phyloP scores from a whole-genome alignment of 2,797 vertebrate genomes.

The Neoniphon sammara region DNA sequence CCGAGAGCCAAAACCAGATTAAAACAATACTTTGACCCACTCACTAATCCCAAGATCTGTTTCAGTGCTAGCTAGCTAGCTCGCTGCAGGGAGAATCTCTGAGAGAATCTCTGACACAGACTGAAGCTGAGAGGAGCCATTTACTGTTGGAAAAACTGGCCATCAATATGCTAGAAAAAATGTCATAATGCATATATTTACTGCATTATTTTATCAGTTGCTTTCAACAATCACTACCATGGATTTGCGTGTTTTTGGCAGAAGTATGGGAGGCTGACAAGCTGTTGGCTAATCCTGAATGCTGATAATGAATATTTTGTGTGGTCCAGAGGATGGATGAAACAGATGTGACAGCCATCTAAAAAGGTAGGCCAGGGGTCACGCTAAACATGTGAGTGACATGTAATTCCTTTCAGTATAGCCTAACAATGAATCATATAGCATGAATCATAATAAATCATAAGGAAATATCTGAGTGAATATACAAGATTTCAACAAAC shows the following conservation, averaged over 20 bases:
- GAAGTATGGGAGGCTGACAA: not conserved
- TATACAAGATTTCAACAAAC: not conserved
- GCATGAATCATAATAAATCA: not conserved
- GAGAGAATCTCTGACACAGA: not conserved
- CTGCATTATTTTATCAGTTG: not conserved
- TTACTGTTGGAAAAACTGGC: slow-evolving; percentile 1
- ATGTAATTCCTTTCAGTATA: not conserved
- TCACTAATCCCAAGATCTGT: slow-evolving; percentile 66
- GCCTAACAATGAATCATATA: not conserved
- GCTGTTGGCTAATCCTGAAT: slow-evolving; percentile 30
- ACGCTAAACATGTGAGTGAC: slow-evolving; percentile 13
- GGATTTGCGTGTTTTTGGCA: slow-evolving; percentile 20
- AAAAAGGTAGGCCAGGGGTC: slow-evolving; percentile 24
- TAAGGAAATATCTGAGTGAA: no score
- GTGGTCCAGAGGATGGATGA: slow-evolving; percentile 21
- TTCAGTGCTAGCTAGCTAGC: slow-evolving; percentile 26
- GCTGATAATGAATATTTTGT: slow-evolving; percentile 31
- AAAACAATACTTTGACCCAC: slow-evolving; percentile 68
- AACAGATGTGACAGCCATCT: slow-evolving; percentile 37
- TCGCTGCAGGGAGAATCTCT: not conserved
- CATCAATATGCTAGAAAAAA: slow-evolving; percentile 7
- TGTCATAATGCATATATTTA: slow-evolving; percentile 9
- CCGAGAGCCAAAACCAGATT: slow-evolving; percentile 60
- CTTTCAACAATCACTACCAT: slow-evolving; percentile 7
- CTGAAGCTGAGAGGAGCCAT: not conserved